Percentiles rank a stretch among this genome's conserved stretches.
Conservation (phyloP, 1,140 invertebrate genomes). For the Drosophila willistoni region DNA sequence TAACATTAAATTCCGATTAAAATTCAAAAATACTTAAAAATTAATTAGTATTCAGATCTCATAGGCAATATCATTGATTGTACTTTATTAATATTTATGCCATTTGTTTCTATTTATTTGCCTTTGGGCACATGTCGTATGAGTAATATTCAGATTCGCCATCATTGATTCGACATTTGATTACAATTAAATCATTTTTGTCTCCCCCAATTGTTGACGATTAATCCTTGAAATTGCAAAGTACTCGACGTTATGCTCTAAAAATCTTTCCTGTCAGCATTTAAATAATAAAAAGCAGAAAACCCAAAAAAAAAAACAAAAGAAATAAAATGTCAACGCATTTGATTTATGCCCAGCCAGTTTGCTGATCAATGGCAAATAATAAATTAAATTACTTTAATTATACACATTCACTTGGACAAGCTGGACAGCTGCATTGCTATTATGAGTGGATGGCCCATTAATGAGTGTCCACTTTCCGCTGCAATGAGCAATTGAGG, state of each 20-base stretch:
- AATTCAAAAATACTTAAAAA: too few relatives aligned
- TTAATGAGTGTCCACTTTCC: conserved; percentile 47
- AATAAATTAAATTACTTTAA: conserved; percentile 81
- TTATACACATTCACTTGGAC: conserved; percentile 62
- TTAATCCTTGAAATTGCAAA: conserved; percentile 1
- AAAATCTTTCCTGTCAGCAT: conserved; percentile 59
- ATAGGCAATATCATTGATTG: too few relatives aligned
- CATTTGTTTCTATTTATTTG: too few relatives aligned
- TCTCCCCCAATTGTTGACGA: not conserved
- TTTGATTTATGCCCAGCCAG: conserved; percentile 69
- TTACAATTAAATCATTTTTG: not conserved
- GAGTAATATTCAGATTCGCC: not conserved
- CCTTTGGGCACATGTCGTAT: not conserved
- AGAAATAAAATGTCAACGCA: conserved; percentile 47
- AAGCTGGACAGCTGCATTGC: conserved; percentile 48
- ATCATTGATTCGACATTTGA: not conserved
- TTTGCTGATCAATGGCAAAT: conserved; percentile 79
- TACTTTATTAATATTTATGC: too few relatives aligned
- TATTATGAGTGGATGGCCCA: conserved; percentile 24
- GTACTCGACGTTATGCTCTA: conserved; percentile 14
- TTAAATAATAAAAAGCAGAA: conserved; percentile 42
- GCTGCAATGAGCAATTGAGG: conserved; percentile 40
- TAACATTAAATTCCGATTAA: too few relatives aligned
- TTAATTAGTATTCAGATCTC: too few relatives aligned
- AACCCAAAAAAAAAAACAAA: conserved; percentile 23